Conservation (phyloP, 2,888 invertebrate genomes). For the Noctua janthina region DNA sequence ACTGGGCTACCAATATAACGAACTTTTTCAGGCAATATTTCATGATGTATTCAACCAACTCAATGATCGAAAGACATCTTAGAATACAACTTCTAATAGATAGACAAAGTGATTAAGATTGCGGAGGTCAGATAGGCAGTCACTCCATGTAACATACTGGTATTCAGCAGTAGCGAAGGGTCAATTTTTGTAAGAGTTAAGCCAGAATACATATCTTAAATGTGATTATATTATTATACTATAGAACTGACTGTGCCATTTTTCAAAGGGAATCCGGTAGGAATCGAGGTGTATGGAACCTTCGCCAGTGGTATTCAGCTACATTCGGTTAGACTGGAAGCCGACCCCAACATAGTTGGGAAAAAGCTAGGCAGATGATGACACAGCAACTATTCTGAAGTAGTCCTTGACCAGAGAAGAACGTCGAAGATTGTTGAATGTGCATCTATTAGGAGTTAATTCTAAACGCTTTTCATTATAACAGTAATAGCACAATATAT, state of each 20-base stretch:
- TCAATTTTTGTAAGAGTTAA: too few species aligned
- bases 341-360: background rate
- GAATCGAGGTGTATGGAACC: too few species aligned
- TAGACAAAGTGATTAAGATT: background rate
- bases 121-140: background rate
- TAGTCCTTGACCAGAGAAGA: background rate
- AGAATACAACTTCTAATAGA: constrained; percentile 19
- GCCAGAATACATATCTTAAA: too few species aligned
- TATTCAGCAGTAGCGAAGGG: too few species aligned
- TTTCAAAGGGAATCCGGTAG: too few species aligned
- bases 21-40: background rate
- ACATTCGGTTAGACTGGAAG: background rate
- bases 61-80: background rate
- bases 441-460: constrained; percentile 30
- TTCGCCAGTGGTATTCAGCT: background rate
- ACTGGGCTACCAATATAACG: background rate
- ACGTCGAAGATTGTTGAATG: background rate
- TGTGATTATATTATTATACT: too few species aligned
- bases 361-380: background rate
- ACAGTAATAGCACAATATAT: constrained; percentile 47
- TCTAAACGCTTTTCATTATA: constrained; percentile 5
- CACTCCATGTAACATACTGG: background rate
- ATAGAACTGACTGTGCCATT: too few species aligned
- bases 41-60: constrained; percentile 14
- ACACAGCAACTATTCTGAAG: background rate